Evolutionary conservation across 2,888 invertebrate genomes (phyloP), one percentile per base, ranked within the genome.

Genomic region (Griposia aprilina): DNA sequence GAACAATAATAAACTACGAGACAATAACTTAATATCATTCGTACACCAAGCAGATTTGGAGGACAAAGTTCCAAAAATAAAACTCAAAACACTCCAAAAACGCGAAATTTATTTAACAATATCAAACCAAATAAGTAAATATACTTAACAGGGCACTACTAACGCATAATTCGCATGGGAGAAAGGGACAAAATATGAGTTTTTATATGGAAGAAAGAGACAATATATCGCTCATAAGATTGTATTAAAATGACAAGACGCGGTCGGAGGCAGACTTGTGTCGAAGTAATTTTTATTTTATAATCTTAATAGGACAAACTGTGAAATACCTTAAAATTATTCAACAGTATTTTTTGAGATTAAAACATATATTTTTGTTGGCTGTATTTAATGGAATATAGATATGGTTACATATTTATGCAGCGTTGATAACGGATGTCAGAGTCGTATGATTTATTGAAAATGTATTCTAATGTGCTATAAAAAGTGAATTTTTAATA

Each of bases 241-340:
- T 88, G 90, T 87, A 89, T 91, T 91, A 91, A 87, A 84, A 62
- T 83, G 90, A 86, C 88, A 88, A 62, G 81, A 41, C 66, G 71
- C 78, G 75, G 85, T 86, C 83, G 85, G 81, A 80, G 76, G 85
- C 86, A 81, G 81, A 74, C 55, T 77, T 60, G 62, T 50, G 81
- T 78, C 79, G 70, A 72, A 77, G 76, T 87, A 76, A 83, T 83
- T 86, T 88, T 83, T 82, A 89, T 89, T 90, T 91, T 89, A 88
- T 89, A 82, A 81, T 78, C 79, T 84, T 91, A 90, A 90, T 89
- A 82, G 83, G 89, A 90, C 88, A 88, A 87, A 89, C 86, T 88
- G 90, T 88, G 87, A 90, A 89, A 86, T 87, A 80, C 76, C 68
- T 77, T 83, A 76, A 90, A 80, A 83, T 87, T 89, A 88, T 87